A percentile compares a stretch with the other conserved stretches of the same genome.
phyloP scores from a whole-genome alignment of 2,797 vertebrate genomes.

The Clarias laeviceps region DNA sequence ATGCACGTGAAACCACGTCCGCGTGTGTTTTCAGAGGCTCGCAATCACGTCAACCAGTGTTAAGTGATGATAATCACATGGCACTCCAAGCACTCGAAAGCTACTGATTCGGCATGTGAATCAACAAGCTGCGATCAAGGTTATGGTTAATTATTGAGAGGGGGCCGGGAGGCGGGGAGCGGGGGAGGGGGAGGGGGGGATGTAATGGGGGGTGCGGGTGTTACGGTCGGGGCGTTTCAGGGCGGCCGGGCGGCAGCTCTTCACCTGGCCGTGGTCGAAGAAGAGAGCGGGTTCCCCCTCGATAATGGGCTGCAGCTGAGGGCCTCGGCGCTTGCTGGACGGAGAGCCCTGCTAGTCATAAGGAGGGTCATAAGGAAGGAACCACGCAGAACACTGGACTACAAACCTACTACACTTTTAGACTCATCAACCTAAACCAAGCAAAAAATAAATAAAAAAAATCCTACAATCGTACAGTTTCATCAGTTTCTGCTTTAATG shows the following conservation, averaged over 20 bases:
- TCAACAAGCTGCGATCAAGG: slow-evolving; percentile 69
- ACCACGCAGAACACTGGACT: slow-evolving; percentile 55
- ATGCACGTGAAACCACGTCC: slow-evolving; percentile 19
- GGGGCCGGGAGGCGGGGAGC: slow-evolving; percentile 44
- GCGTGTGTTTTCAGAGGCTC: slow-evolving; percentile 3
- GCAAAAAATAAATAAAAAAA: neutral
- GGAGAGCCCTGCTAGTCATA: slow-evolving; percentile 88
- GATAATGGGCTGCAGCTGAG: slow-evolving; percentile 98
- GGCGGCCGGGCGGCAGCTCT: slow-evolving; percentile 77
- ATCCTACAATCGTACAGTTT: neutral
- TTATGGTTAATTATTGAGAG: slow-evolving; percentile 56
- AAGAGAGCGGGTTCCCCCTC: slow-evolving; percentile 98
- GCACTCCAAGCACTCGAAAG: slow-evolving; percentile 39
- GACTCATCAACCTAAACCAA: slow-evolving; percentile 12
- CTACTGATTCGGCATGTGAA: slow-evolving; percentile 70
- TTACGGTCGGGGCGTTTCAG: slow-evolving; percentile 49
- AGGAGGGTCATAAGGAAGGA: slow-evolving; percentile 81
- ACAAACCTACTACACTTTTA: slow-evolving; percentile 9
- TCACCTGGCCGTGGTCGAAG: slow-evolving; percentile 99
- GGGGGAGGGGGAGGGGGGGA: slow-evolving; percentile 38
- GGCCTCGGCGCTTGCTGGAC: slow-evolving; percentile 98
- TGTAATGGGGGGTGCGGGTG: no score
- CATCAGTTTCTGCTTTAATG: neutral
- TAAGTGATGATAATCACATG: slow-evolving; percentile 25
- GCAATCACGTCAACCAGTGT: slow-evolving; percentile 19